Evolutionary conservation across 2,888 invertebrate species (phyloP).

Genomic region (Cerastis leucographa): DNA sequence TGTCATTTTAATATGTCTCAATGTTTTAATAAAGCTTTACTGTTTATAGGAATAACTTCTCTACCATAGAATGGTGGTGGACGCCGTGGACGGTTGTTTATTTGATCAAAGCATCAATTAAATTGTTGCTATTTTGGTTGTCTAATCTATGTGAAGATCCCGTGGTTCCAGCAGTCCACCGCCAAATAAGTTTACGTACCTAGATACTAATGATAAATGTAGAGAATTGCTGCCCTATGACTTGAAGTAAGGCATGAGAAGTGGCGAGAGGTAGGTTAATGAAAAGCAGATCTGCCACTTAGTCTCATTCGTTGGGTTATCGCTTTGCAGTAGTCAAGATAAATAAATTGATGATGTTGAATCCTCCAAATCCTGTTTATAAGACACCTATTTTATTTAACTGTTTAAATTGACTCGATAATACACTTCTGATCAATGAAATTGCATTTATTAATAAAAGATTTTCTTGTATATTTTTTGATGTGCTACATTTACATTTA

Average conservation of each 20-base stretch:
- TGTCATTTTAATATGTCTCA: slow-evolving; percentile 38
- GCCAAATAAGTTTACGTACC: slow-evolving; percentile 28
- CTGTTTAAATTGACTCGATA: slow-evolving; percentile 21
- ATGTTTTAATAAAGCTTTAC: slow-evolving; percentile 46
- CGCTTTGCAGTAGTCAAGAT: slow-evolving; percentile 1
- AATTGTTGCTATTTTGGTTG: slow-evolving; percentile 31
- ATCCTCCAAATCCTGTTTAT: slow-evolving; percentile 12
- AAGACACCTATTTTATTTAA: not conserved
- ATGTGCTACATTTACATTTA: slow-evolving; percentile 78
- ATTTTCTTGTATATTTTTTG: slow-evolving; percentile 77
- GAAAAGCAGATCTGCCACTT: not conserved
- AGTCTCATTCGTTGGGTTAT: not conserved
- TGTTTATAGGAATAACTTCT: slow-evolving; percentile 24
- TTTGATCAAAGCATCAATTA: slow-evolving; percentile 21
- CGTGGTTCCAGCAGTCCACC: slow-evolving; percentile 13
- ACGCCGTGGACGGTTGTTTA: slow-evolving; percentile 26
- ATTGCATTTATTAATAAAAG: slow-evolving; percentile 80
- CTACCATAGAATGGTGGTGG: slow-evolving; percentile 21
- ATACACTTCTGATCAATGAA: slow-evolving; percentile 49
- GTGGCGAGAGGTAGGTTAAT: not conserved
- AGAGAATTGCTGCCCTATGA: slow-evolving; percentile 19
- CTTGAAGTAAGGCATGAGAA: not conserved
- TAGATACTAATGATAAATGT: slow-evolving; percentile 49
- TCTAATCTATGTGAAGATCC: slow-evolving; percentile 8
- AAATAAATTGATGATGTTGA: slow-evolving; percentile 37